A percentile compares a stretch with the other conserved stretches of the same genome.
Evolutionary conservation across 2,797 vertebrate species (phyloP).

Genomic region (Gymnoscopelus braueri): DNA sequence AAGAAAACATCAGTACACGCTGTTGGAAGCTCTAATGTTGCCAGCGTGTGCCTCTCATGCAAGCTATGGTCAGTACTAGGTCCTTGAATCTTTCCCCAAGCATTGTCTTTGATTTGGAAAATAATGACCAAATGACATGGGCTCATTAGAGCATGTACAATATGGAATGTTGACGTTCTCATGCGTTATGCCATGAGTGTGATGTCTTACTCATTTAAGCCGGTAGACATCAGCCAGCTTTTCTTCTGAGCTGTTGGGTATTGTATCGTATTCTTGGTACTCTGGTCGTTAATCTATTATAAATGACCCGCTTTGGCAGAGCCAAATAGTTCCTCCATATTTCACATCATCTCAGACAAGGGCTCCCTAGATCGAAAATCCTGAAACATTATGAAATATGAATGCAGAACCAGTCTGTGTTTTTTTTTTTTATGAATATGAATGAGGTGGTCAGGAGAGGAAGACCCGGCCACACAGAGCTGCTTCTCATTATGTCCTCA

Average conservation of each 20-base stretch:
- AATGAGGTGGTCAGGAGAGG: no score
- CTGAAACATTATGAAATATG: no score
- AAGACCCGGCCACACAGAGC: background rate
- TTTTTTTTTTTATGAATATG: no score
- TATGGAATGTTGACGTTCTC: background rate
- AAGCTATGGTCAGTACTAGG: conserved; percentile 46
- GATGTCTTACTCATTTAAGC: conserved; percentile 28
- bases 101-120: conserved; percentile 35
- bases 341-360: no score
- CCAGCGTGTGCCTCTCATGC: conserved; percentile 50
- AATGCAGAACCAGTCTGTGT: no score
- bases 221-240: conserved; percentile 19
- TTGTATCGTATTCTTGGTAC: conserved; percentile 9
- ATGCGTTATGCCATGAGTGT: background rate
- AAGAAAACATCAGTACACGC: conserved; percentile 21
- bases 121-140: conserved; percentile 27
- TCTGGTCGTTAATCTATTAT: conserved; percentile 3
- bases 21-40: conserved; percentile 55
- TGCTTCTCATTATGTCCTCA: conserved; percentile 2
- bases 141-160: conserved; percentile 27
- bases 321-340: conserved; percentile 12
- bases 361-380: no score
- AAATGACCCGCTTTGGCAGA: conserved; percentile 18
- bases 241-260: conserved; percentile 2
- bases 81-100: conserved; percentile 32